phyloP scores from a whole-genome alignment of 2,888 invertebrate genomes.

The Bugula neritina region DNA sequence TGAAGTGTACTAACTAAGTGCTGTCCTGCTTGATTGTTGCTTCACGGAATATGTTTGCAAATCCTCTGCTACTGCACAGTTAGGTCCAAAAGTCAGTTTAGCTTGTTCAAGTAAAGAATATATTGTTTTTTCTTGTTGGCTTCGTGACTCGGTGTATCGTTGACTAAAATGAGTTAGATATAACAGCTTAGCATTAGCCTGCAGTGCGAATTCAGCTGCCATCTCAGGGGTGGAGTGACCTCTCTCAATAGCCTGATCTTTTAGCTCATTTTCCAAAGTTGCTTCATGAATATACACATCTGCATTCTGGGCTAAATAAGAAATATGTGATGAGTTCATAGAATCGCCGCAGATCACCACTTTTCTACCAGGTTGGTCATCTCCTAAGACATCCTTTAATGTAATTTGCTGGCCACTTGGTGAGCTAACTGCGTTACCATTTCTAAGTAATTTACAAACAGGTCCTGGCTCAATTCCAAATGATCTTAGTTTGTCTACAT shows the following conservation, averaged over 20 bases:
- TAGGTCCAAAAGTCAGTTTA: conserved; percentile 3
- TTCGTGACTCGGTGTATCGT: conserved; percentile 37
- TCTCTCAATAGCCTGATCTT: conserved; percentile 48
- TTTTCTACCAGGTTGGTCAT: conserved; percentile 46
- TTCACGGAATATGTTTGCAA: neutral
- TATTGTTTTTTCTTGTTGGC: neutral
- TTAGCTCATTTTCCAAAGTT: conserved; percentile 48
- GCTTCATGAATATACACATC: conserved; percentile 55
- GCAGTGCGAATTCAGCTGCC: conserved; percentile 50
- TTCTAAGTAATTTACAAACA: conserved; percentile 48
- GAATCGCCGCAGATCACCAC: conserved; percentile 54
- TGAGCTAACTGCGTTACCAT: conserved; percentile 44
- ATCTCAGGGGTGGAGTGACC: conserved; percentile 55
- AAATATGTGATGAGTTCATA: conserved; percentile 45
- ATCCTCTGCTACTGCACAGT: conserved; percentile 22
- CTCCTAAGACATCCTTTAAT: conserved; percentile 44
- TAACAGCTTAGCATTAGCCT: conserved; percentile 43
- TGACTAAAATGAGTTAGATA: conserved; percentile 55
- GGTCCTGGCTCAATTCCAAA: conserved; percentile 51
- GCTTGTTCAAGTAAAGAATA: neutral
- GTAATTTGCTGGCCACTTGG: conserved; percentile 37
- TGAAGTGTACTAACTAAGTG: neutral
- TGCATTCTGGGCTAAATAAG: conserved; percentile 42
- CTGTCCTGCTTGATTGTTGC: neutral
- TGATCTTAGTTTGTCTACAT: neutral